Evolutionary conservation across 2,888 invertebrate genomes (phyloP).

Genomic region (Drosophila tanythrix): DNA sequence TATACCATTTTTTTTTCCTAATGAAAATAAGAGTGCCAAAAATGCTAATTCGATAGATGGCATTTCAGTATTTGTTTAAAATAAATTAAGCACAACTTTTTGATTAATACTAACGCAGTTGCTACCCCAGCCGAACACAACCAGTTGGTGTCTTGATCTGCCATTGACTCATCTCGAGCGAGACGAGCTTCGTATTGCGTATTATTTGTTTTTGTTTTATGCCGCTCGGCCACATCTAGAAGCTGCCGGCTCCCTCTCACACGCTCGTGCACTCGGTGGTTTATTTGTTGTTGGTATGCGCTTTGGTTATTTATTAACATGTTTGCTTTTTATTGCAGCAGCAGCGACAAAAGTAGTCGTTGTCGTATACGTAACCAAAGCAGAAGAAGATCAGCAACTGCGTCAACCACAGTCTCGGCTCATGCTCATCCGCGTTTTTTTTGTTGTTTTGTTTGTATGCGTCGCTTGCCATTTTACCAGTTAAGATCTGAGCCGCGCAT

Average conservation of each 20-base stretch:
- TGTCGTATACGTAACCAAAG: conserved; percentile 51
- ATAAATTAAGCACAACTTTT: conserved; percentile 60
- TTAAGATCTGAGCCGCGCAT: conserved; percentile 70
- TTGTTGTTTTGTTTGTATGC: conserved; percentile 12
- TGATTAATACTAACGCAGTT: conserved; percentile 60
- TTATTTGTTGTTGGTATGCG: conserved; percentile 41
- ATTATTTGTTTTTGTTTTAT: conserved; percentile 15
- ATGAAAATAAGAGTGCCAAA: conserved; percentile 73
- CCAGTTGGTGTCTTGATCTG: conserved; percentile 32
- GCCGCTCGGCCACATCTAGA: conserved; percentile 39
- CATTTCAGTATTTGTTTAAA: conserved; percentile 61
- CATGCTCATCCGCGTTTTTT: conserved; percentile 40
- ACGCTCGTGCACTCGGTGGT: not conserved
- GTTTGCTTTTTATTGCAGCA: conserved; percentile 71
- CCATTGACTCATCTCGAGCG: conserved; percentile 49
- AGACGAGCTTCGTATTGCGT: conserved; percentile 18
- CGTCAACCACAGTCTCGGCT: conserved; percentile 40
- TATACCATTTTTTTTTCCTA: conserved; percentile 27
- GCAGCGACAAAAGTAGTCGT: conserved; percentile 59
- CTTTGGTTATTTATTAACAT: conserved; percentile 73
- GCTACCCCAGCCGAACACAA: conserved; percentile 53
- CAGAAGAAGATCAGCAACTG: conserved; percentile 67
- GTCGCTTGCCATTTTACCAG: conserved; percentile 58
- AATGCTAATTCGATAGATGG: conserved; percentile 57
- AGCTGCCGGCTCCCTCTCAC: conserved; percentile 26